Conservation (phyloP, 2,797 vertebrate species). For the Emys orbicularis region DNA sequence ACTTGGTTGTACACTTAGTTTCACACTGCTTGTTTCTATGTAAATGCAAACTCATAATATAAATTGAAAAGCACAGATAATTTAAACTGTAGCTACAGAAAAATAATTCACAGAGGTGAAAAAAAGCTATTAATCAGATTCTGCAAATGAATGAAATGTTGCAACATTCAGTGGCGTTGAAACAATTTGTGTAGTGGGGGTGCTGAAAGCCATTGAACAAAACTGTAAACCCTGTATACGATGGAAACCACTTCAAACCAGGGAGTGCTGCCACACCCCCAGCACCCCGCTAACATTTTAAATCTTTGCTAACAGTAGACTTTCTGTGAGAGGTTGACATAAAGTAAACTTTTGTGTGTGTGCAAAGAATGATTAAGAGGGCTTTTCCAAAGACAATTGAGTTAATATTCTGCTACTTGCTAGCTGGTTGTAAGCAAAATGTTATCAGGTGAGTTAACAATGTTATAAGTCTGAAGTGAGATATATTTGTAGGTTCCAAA, state of each 20-base stretch:
- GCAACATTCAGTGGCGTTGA: too few species aligned
- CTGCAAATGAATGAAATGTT: background rate
- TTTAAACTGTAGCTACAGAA: background rate
- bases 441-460: background rate
- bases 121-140: background rate
- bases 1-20: background rate
- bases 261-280: too few species aligned
- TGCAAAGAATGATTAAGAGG: background rate
- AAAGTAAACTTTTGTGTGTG: background rate
- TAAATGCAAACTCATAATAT: background rate
- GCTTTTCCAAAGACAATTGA: background rate
- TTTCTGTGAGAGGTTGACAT: background rate
- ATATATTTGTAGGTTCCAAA: background rate
- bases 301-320: background rate
- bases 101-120: background rate
- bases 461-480: background rate
- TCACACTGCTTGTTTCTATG: background rate
- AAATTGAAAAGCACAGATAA: background rate
- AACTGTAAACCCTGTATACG: too few species aligned
- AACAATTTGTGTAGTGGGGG: too few species aligned
- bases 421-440: background rate
- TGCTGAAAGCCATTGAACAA: too few species aligned
- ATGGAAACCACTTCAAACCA: too few species aligned
- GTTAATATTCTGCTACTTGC: background rate
- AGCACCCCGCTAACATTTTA: background rate